Conservation (phyloP, 2,113 vertebrate species). For the Takifugu bimaculatus region DNA sequence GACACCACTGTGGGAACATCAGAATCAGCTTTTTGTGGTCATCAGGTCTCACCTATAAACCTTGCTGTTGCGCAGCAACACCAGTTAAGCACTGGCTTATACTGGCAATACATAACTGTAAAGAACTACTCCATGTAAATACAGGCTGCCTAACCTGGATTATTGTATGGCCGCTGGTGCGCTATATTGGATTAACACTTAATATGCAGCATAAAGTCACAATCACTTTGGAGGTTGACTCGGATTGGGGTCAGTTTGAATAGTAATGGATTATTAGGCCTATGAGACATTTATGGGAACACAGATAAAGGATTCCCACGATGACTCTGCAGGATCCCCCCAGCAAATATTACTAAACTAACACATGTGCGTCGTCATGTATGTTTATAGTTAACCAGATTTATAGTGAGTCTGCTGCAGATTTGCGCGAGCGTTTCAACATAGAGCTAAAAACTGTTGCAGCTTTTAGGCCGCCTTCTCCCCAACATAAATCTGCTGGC, state of each 20-base stretch:
- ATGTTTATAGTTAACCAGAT: not conserved
- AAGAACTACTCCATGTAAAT: conserved; percentile 20
- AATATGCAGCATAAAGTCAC: conserved; percentile 33
- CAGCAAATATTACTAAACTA: not conserved
- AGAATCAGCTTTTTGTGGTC: no score
- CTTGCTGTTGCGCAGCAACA: not conserved
- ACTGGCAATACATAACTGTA: not conserved
- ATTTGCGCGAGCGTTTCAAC: no score
- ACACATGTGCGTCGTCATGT: not conserved
- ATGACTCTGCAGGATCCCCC: not conserved
- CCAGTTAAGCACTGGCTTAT: not conserved
- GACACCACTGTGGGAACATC: no score
- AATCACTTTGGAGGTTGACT: conserved; percentile 31
- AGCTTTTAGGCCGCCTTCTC: no score
- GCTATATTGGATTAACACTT: conserved; percentile 40
- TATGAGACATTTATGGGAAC: conserved; percentile 9
- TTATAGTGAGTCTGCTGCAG: not conserved
- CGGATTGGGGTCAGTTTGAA: conserved; percentile 21
- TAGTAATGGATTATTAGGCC: conserved; percentile 25
- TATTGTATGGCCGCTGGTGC: conserved; percentile 1
- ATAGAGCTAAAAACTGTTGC: no score
- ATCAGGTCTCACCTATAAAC: not conserved
- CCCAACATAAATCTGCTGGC: conserved; percentile 1
- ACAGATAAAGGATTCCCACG: conserved; percentile 6
- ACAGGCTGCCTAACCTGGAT: conserved; percentile 25